Percentiles rank a stretch among this genome's conserved stretches.
Conservation (phyloP, 2,113 vertebrate genomes). For the Dromas ardeola region DNA sequence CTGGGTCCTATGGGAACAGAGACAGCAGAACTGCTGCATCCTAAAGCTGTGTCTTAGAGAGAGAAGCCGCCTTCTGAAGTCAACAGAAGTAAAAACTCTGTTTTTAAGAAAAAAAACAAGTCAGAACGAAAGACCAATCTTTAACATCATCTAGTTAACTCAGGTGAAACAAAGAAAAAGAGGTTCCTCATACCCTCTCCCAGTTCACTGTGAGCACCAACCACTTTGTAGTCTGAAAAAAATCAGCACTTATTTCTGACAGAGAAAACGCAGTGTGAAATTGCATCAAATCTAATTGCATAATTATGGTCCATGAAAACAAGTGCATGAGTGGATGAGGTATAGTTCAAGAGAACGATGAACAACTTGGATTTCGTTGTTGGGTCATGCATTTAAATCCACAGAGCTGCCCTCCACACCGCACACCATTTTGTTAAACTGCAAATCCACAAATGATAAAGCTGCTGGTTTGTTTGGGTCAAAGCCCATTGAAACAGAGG, state of each 20-base stretch:
- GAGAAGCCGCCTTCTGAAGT: not conserved
- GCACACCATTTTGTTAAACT: not conserved
- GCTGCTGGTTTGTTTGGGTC: not conserved
- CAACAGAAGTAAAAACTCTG: not conserved
- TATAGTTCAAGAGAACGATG: not conserved
- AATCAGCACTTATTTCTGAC: not conserved
- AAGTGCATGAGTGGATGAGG: not conserved
- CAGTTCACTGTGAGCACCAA: not conserved
- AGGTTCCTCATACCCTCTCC: not conserved
- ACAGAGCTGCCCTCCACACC: not conserved
- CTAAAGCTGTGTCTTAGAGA: not conserved
- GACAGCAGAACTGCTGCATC: not conserved
- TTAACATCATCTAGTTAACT: not conserved
- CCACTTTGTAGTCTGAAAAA: not conserved
- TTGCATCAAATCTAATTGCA: not conserved
- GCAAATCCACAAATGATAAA: not conserved
- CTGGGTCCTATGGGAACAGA: not conserved
- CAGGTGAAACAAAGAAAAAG: not conserved
- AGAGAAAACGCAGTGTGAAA: not conserved
- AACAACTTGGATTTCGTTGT: not conserved
- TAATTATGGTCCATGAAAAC: slow-evolving; percentile 5
- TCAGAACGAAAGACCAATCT: not conserved
- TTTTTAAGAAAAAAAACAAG: not conserved
- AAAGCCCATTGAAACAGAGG: not conserved
- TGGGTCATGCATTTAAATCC: not conserved